Base-by-base conservation (phyloP, 2,888 invertebrate genomes). In the Nezara viridula region DNA sequence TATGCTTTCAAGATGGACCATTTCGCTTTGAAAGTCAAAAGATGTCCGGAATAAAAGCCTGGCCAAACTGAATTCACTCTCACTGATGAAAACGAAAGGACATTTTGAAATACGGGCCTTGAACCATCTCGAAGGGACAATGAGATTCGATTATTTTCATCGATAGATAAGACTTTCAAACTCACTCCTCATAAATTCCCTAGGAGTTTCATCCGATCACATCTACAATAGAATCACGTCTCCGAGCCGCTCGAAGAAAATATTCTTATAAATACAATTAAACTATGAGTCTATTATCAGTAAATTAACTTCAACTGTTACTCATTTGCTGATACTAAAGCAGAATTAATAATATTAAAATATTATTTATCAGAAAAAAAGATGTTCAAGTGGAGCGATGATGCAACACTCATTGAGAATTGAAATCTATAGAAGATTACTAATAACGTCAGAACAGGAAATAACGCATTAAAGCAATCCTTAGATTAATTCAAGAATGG, bases 11-110 rank as follows among this genome's bases (percentile, higher is more conserved):
- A 55, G 40, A 55, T 44, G 81, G 44, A 44, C 44, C 81, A 44
- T n/a, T 44, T 24, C 86, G 86, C 55, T 86, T 86, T 86, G 86
- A 86, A 86, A 86, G 86, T 86, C 86, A 86, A 86, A 86, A 86
- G 32, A 86, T 86, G 86, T n/a, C 86, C 86, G 86, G 86, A 47
- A 86, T 86, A 86, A 49, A 49, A 32, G 50, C 27, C 19, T 49
- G 55, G 12, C 12, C 55, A 52, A 55, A 55, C 86, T 52, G 86
- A 86, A 86, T 86, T 60, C 55, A 86, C 86, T 86, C 55, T 86
- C 86, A 32, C 55, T 40, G 40, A 55, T 52, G 55, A 86, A 86
- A 86, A 86, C 12, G 86, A 86, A 86, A 86, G 86, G 86, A 55
- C 37, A 86, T 40, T 52, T 55, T 40, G 55, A 55, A 50, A 86